Conservation (phyloP, 2,113 vertebrate genomes). For the Falcunculus frontatus region DNA sequence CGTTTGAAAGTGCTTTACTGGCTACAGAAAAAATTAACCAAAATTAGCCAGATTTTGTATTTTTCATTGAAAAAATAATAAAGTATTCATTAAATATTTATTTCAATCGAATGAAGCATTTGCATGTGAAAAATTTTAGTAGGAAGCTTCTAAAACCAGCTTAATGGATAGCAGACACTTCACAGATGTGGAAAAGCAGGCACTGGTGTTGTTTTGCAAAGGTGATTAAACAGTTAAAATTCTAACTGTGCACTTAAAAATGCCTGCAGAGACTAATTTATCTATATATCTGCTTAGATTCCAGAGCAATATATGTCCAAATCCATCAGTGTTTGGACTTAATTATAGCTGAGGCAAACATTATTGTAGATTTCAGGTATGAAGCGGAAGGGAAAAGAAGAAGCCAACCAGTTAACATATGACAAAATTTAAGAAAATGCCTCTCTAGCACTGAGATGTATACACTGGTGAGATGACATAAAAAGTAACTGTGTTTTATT, state of each 20-base stretch:
- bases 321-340: not conserved
- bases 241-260: not conserved
- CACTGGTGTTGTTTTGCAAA: not conserved
- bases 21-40: not conserved
- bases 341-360: not conserved
- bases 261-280: not conserved
- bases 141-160: not conserved
- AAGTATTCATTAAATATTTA: not conserved
- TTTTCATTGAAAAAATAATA: not conserved
- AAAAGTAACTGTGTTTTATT: not conserved
- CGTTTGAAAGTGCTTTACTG: not conserved
- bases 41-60: not conserved
- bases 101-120: not conserved
- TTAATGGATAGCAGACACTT: not conserved
- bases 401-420: not conserved
- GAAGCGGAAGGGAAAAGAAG: not conserved
- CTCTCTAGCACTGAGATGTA: not conserved
- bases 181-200: not conserved
- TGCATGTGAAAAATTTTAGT: not conserved
- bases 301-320: not conserved
- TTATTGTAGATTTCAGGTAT: not conserved
- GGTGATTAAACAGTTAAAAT: not conserved
- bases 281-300: not conserved
- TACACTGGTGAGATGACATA: not conserved
- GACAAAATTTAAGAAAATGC: not conserved